phyloP scores from a whole-genome alignment of 2,888 invertebrate species.

The Ischnus inquisitorius region DNA sequence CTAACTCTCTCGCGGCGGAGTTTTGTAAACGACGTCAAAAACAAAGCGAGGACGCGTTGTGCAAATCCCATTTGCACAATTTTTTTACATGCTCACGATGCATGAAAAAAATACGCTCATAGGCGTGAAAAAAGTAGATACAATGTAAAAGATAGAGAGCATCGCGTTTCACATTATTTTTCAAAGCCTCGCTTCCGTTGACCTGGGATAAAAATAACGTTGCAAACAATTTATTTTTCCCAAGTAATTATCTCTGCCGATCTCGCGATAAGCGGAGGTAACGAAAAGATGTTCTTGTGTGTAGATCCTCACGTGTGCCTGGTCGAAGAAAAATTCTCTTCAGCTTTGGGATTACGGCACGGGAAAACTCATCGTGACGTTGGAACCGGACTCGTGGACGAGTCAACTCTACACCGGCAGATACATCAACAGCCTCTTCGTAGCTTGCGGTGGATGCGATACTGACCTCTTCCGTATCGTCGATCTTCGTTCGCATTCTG shows the following conservation, averaged over 20 bases:
- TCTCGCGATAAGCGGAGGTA: not conserved
- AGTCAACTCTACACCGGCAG: conserved; percentile 89
- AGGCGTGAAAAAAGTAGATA: no score
- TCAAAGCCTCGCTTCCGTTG: no score
- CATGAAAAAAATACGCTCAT: no score
- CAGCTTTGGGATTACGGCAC: conserved; percentile 90
- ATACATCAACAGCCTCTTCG: conserved; percentile 87
- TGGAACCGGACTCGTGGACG: conserved; percentile 87
- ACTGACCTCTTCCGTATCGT: conserved; percentile 88
- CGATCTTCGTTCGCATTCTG: conserved; percentile 87
- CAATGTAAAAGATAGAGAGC: no score
- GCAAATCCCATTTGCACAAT: no score
- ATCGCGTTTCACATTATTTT: no score
- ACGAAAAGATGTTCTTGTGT: conserved; percentile 43
- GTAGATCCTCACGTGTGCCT: conserved; percentile 89
- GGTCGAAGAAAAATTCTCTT: conserved; percentile 88
- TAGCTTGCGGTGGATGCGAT: conserved; percentile 89
- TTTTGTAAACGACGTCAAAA: no score
- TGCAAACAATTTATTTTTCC: conserved; percentile 6
- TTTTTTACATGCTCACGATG: no score
- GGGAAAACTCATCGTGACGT: conserved; percentile 88
- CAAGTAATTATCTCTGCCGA: conserved; percentile 8
- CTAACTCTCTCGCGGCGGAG: no score
- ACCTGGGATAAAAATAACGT: not conserved
- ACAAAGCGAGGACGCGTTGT: no score